Evolutionary conservation across 1,140 invertebrate species (phyloP).

Genomic region (Heliconius hermathena): DNA sequence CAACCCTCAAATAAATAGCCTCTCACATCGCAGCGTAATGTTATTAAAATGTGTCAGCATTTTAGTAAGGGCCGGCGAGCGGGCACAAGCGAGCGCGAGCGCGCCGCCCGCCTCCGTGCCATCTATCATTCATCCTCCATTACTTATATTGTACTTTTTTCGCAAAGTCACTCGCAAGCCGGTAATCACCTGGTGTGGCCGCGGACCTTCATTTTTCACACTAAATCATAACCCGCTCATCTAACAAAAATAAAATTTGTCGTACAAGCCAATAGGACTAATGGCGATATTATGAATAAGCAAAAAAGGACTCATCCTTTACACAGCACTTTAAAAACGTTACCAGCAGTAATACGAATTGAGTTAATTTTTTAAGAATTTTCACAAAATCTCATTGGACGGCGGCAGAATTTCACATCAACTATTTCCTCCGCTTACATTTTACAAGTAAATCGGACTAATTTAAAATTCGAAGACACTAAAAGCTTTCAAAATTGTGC

Average conservation of each 20-base stretch:
- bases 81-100: conserved; percentile 53
- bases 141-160: conserved; percentile 82
- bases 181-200: conserved; percentile 81
- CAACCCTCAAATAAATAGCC: conserved; percentile 77
- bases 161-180: conserved; percentile 79
- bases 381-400: background rate
- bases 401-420: background rate
- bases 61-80: conserved; percentile 60
- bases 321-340: conserved; percentile 31
- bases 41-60: conserved; percentile 81
- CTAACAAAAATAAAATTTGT: conserved; percentile 81
- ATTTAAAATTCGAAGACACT: conserved; percentile 42
- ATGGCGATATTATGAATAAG: conserved; percentile 72
- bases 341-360: conserved; percentile 28
- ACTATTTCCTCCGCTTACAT: conserved; percentile 29
- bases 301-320: conserved; percentile 51
- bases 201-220: conserved; percentile 79
- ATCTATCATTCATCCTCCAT: conserved; percentile 82
- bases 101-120: conserved; percentile 54
- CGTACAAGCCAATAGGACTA: conserved; percentile 78
- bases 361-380: conserved; percentile 11
- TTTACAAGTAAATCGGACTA: conserved; percentile 33
- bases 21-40: conserved; percentile 76
- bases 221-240: conserved; percentile 80
- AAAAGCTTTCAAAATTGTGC: conserved; percentile 39